These are phyloP conservation scores for Lepus oiostolus DNA, from an alignment of 2,797 vertebrate genomes.

Conservation along the genomic window DNA sequence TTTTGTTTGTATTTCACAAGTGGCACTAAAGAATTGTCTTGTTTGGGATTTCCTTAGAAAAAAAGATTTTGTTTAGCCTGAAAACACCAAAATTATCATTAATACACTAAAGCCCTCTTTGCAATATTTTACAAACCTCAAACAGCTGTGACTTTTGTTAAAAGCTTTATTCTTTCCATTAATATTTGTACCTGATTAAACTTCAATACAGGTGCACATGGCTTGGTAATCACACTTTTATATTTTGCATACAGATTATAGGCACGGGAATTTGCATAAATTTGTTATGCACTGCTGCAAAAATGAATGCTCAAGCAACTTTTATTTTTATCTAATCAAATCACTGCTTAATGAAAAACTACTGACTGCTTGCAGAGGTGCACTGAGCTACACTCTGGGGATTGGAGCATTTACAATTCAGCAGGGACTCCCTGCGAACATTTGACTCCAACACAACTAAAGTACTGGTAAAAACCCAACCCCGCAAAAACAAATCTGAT, in stretches of 20 bases:
- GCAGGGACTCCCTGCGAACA: slow-evolving; percentile 47
- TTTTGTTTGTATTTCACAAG: slow-evolving; percentile 39
- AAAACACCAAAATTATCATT: slow-evolving; percentile 85
- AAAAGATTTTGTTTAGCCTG: slow-evolving; percentile 67
- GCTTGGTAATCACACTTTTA: slow-evolving; percentile 88
- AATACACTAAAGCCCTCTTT: slow-evolving; percentile 79
- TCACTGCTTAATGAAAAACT: slow-evolving; percentile 88
- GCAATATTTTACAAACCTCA: slow-evolving; percentile 83
- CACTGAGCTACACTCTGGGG: slow-evolving; percentile 64
- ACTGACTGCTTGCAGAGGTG: slow-evolving; percentile 85
- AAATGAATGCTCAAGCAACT: slow-evolving; percentile 90
- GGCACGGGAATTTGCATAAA: slow-evolving; percentile 88
- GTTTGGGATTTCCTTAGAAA: slow-evolving; percentile 54
- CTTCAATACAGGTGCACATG: slow-evolving; percentile 88
- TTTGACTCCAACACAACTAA: neutral
- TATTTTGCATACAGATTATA: slow-evolving; percentile 89
- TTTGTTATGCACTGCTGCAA: slow-evolving; percentile 88
- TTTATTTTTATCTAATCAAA: slow-evolving; percentile 92
- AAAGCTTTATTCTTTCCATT: slow-evolving; percentile 86
- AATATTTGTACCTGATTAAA: slow-evolving; percentile 86
- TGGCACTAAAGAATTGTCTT: slow-evolving; percentile 60
- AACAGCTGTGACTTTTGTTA: slow-evolving; percentile 84
- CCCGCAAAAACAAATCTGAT: slow-evolving; percentile 43
- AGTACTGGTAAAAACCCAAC: slow-evolving; percentile 56
- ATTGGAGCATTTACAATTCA: slow-evolving; percentile 65